Evolutionary conservation across 2,113 vertebrate species (phyloP).

Genomic region (Melanerpes formicivorus): DNA sequence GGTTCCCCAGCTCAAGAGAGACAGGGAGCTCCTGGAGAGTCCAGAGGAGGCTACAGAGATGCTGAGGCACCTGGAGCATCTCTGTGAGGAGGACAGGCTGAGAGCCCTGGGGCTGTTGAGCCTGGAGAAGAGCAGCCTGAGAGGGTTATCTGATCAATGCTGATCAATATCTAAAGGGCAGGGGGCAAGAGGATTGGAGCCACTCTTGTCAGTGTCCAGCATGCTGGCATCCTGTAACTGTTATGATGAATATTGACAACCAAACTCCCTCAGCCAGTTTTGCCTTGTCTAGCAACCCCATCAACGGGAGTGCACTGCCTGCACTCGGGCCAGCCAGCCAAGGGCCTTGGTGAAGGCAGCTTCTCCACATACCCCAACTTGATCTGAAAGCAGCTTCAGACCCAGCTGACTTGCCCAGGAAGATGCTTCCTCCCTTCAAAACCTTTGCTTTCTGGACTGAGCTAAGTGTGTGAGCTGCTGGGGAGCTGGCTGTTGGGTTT

Average conservation of each 20-base stretch:
- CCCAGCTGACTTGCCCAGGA: neutral
- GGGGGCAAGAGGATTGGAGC: no score
- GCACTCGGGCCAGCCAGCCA: neutral
- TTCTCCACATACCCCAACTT: neutral
- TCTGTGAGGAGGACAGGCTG: no score
- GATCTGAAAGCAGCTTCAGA: neutral
- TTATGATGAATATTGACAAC: neutral
- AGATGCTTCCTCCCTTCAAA: neutral
- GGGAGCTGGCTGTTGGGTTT: neutral
- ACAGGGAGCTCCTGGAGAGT: no score
- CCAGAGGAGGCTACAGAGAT: no score
- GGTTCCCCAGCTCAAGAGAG: no score
- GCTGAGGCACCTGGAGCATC: no score
- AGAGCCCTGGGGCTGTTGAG: no score
- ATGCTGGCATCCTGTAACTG: neutral
- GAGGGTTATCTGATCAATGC: no score
- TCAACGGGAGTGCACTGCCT: no score
- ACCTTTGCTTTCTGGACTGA: neutral
- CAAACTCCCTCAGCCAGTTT: neutral
- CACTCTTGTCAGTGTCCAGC: no score
- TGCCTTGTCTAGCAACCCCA: neutral
- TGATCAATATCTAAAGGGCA: no score
- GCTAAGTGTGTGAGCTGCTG: neutral
- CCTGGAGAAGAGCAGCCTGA: no score
- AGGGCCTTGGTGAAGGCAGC: neutral